Conservation (phyloP, 2,797 vertebrate genomes). For the Onychomys torridus region DNA sequence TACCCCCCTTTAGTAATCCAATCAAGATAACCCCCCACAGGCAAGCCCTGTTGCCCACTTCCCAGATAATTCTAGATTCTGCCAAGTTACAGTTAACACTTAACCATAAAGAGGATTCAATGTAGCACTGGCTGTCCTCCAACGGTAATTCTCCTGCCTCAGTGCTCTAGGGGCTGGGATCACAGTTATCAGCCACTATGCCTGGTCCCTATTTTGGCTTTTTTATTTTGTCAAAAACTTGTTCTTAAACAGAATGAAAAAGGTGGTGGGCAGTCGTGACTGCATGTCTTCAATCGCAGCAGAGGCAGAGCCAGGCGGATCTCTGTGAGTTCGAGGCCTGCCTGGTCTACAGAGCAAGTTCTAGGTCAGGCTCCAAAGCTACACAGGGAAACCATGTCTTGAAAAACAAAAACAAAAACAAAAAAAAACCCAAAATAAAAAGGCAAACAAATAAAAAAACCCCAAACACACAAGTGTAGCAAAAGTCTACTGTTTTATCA, state of each 20-base stretch:
- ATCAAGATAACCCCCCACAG: too few relatives aligned
- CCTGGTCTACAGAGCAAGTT: too few relatives aligned
- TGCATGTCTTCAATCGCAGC: too few relatives aligned
- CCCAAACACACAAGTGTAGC: background rate
- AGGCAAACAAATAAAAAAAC: conserved; percentile 34
- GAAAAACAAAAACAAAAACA: too few relatives aligned
- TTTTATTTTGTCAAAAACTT: background rate
- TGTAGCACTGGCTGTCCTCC: background rate
- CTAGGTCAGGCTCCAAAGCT: too few relatives aligned
- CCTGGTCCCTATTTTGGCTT: background rate
- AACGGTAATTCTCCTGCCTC: background rate
- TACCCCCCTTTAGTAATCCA: background rate
- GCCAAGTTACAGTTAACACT: background rate
- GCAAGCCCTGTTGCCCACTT: background rate
- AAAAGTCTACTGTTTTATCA: background rate
- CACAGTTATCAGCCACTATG: background rate
- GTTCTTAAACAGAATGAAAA: conserved; percentile 32
- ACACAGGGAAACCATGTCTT: too few relatives aligned
- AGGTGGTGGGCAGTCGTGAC: too few relatives aligned
- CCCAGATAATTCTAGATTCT: background rate
- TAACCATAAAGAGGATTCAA: background rate
- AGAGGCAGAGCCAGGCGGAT: too few relatives aligned
- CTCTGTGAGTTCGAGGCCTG: too few relatives aligned
- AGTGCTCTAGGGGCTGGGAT: background rate
- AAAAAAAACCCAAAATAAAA: background rate